phyloP scores from a whole-genome alignment of 2,797 vertebrate genomes.

The Sphenodon punctatus region DNA sequence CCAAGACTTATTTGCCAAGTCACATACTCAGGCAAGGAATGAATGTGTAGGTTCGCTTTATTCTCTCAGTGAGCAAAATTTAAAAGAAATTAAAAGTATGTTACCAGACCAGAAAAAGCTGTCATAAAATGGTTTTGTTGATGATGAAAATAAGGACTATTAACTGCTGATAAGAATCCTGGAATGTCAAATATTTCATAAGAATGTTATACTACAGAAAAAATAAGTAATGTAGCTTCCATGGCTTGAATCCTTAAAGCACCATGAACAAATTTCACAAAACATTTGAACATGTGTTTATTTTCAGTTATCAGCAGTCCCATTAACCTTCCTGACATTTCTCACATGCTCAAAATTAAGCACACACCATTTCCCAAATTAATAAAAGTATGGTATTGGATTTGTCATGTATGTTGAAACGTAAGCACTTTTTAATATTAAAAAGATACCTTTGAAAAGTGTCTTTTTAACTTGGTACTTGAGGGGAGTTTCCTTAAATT shows the following conservation, averaged over 20 bases:
- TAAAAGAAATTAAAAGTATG: background rate
- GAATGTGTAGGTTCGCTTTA: background rate
- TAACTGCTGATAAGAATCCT: too few relatives aligned
- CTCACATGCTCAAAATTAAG: background rate
- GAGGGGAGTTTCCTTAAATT: conserved; percentile 11
- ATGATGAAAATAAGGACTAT: background rate
- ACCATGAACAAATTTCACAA: too few relatives aligned
- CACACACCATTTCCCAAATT: background rate
- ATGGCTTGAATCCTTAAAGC: too few relatives aligned
- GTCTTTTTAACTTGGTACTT: background rate
- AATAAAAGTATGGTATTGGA: background rate
- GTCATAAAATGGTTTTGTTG: background rate
- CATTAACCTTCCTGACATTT: too few relatives aligned
- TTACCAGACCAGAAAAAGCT: background rate
- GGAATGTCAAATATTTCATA: background rate
- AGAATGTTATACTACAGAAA: background rate
- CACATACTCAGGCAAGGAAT: background rate
- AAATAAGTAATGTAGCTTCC: too few relatives aligned
- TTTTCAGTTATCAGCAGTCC: too few relatives aligned
- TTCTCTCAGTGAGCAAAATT: background rate
- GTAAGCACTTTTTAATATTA: background rate
- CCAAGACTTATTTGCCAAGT: background rate
- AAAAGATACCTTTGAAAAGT: too few relatives aligned
- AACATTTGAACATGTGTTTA: too few relatives aligned
- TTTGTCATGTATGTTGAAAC: conserved; percentile 2